Base-by-base conservation (phyloP, 2,797 vertebrate species). In the Buceros bicornis region DNA sequence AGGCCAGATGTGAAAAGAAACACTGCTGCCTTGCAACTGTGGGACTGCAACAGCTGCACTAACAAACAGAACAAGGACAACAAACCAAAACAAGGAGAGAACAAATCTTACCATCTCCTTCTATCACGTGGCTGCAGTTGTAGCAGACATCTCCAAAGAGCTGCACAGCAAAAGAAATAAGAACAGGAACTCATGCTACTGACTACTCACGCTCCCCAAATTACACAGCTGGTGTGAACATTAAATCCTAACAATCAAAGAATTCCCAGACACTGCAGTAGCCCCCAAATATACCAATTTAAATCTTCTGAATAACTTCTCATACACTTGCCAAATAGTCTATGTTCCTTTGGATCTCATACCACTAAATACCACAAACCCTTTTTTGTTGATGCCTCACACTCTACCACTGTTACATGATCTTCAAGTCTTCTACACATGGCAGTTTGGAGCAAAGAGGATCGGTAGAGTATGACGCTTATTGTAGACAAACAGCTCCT, bases 131-230 rank as follows among this genome's bases (percentile, higher is more conserved):
- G 91, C 97, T 98, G 97, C 98, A 98, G 96, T 97, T 97, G 93
- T 98, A 98, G 92, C 98, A 98, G 74, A 98, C 97, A 5, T 98
- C 98, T 89, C 98, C 98, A 57, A 98, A 98, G 88, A 98, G 98
- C 98, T 98, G 95, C 62, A 76, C 22, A 87, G 82, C 76, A 92
- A 65, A 96, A 77, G 33, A 47, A 92, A 35, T 14, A 71, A 94
- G 71, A 93, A 81, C 26, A 71, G 65, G 57, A 94, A 83, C 57
- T 96, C 82, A 50, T 84, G 77, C 92, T 71, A 90, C 67, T 60
- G 70, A 69, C 67, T 18, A 3, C 56, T 61, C 42, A 5, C 14
- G 37, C 78, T 92, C 70, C 89, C 50, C 87, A 95, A 87, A 76
- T 58, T 42, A 82, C 48, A 74, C 95, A 97, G 95, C 96, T 95